A percentile compares a stretch with the other conserved stretches of the same genome.
Conservation (phyloP, 2,797 vertebrate species). For the Acropternis orthonyx region DNA sequence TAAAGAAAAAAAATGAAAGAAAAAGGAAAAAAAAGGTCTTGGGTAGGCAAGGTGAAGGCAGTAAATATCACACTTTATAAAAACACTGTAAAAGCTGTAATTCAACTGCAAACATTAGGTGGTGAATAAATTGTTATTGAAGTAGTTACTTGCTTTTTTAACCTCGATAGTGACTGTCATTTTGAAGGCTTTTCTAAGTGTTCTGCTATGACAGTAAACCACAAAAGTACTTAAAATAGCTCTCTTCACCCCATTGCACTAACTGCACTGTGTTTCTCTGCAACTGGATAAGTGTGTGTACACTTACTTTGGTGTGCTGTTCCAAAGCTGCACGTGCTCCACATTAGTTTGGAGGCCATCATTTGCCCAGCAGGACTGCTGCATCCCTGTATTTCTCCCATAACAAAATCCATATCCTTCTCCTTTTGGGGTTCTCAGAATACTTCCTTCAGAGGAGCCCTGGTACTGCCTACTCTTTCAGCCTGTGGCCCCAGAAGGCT, state of each 20-base stretch:
- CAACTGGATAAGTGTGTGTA: neutral
- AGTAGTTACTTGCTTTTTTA: constrained; percentile 47
- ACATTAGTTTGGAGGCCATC: accelerated
- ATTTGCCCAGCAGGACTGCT: neutral
- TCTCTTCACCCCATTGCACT: neutral
- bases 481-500: neutral
- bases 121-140: constrained; percentile 47
- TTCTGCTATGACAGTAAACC: constrained; percentile 17
- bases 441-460: neutral
- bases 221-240: constrained; percentile 28
- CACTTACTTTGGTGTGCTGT: neutral
- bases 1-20: neutral
- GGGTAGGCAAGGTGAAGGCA: neutral
- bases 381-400: neutral
- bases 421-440: neutral
- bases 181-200: constrained; percentile 31
- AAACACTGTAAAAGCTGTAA: constrained; percentile 49
- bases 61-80: constrained; percentile 31
- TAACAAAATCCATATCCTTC: neutral
- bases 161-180: constrained; percentile 41
- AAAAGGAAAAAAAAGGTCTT: neutral
- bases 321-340: accelerated
- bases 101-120: constrained; percentile 40
- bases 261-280: neutral
- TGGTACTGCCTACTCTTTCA: neutral